Evolutionary conservation across 2,797 vertebrate genomes (phyloP).

Genomic region (Sciaenops ocellatus): DNA sequence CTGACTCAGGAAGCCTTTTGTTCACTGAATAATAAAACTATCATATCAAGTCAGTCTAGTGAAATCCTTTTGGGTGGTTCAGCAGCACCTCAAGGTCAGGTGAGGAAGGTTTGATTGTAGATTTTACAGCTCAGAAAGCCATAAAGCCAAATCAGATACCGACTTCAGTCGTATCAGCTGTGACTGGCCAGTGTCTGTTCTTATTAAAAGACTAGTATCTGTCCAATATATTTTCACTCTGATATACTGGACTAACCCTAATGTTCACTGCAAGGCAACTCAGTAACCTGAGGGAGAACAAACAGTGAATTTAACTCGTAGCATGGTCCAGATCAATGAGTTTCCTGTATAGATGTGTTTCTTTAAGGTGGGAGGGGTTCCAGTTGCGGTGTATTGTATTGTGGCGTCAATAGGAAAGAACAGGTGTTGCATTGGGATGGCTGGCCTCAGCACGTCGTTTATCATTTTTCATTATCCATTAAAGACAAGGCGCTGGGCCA

Average conservation of each 20-base stretch:
- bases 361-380: not conserved
- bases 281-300: slow-evolving; percentile 8
- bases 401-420: slow-evolving; percentile 38
- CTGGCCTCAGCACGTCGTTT: slow-evolving; percentile 45
- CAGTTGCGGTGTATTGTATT: not conserved
- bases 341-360: slow-evolving; percentile 8
- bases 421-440: slow-evolving; percentile 43
- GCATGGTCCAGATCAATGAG: slow-evolving; percentile 27
- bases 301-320: slow-evolving; percentile 27
- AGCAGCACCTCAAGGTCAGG: slow-evolving; percentile 65
- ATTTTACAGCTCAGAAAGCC: slow-evolving; percentile 56
- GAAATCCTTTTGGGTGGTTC: slow-evolving; percentile 27
- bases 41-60: slow-evolving; percentile 42
- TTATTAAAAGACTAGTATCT: slow-evolving; percentile 40
- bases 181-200: slow-evolving; percentile 10
- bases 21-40: slow-evolving; percentile 36
- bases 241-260: slow-evolving; percentile 13
- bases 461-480: slow-evolving; percentile 76
- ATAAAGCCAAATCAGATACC: slow-evolving; percentile 23
- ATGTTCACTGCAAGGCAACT: not conserved
- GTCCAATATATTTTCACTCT: slow-evolving; percentile 37
- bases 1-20: not conserved
- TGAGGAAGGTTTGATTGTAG: slow-evolving; percentile 43
- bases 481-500: slow-evolving; percentile 67
- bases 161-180: slow-evolving; percentile 14